Evolutionary conservation across 2,888 invertebrate genomes (phyloP).

Genomic region (Leucophenga maculata): DNA sequence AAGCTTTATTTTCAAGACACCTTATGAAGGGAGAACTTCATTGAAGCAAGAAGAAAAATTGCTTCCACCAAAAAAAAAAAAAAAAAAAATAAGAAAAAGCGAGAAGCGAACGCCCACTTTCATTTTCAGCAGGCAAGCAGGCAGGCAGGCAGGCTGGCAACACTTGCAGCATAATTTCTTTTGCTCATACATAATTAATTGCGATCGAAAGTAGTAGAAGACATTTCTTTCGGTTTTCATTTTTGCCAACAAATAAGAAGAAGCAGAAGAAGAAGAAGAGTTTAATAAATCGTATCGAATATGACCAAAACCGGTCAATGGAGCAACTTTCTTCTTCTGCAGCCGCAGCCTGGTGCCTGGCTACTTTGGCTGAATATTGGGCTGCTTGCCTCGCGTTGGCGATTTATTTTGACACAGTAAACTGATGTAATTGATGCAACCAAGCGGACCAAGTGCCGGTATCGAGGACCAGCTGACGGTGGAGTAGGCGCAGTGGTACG

Average conservation of each 20-base stretch:
- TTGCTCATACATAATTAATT: constrained; percentile 60
- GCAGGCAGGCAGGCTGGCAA: not conserved
- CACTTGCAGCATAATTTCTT: not conserved
- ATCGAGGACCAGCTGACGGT: constrained; percentile 41
- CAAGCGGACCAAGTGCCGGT: constrained; percentile 51
- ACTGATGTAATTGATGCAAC: constrained; percentile 55
- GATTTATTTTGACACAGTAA: constrained; percentile 58
- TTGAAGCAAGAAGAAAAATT: constrained; percentile 5
- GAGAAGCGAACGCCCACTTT: constrained; percentile 48
- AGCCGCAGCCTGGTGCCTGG: constrained; percentile 41
- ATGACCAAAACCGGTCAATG: constrained; percentile 25
- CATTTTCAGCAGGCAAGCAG: constrained; percentile 55
- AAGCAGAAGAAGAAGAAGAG: constrained; percentile 10
- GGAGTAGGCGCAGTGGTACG: not conserved
- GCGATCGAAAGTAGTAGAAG: constrained; percentile 61
- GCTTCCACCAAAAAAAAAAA: too few relatives aligned
- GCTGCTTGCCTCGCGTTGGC: not conserved
- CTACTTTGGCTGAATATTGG: not conserved
- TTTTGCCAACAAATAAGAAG: constrained; percentile 23
- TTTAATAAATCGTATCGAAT: constrained; percentile 24
- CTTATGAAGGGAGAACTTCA: too few relatives aligned
- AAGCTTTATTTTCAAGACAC: too few relatives aligned
- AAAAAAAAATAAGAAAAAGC: too few relatives aligned
- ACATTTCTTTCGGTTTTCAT: constrained; percentile 58
- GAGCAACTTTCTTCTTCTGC: constrained; percentile 63